Evolutionary conservation across 1,140 invertebrate genomes (phyloP).

Genomic region (Pemphigus obesinymphae): DNA sequence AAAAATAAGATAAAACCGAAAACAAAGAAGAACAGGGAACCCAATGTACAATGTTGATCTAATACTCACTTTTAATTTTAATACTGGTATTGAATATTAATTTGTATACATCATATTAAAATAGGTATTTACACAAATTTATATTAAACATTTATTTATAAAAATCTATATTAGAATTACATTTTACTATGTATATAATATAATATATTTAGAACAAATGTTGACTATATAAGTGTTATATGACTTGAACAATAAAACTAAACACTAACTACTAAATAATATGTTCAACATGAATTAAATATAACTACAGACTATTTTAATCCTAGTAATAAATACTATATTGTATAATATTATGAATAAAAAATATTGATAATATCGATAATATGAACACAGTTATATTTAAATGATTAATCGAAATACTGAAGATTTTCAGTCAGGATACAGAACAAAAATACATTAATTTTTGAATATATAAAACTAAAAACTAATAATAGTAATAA

Average conservation of each 20-base stretch:
- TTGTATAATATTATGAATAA: background rate
- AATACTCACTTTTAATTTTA: too few relatives aligned
- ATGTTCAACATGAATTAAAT: background rate
- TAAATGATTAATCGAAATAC: background rate
- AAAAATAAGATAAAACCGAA: too few relatives aligned
- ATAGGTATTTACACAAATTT: too few relatives aligned
- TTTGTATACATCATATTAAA: too few relatives aligned
- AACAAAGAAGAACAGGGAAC: too few relatives aligned
- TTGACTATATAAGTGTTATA: background rate
- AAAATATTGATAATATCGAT: background rate
- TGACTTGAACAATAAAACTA: background rate
- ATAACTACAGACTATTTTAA: background rate
- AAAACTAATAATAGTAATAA: background rate
- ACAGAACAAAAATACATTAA: background rate
- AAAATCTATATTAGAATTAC: too few relatives aligned
- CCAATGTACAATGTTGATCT: too few relatives aligned
- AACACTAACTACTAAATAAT: background rate
- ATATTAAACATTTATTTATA: too few relatives aligned
- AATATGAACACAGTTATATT: background rate
- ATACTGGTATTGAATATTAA: too few relatives aligned
- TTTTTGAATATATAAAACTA: background rate
- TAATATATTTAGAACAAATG: background rate
- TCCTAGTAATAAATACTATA: background rate
- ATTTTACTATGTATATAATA: too few relatives aligned
- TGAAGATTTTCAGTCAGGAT: background rate